Conservation (phyloP, 2,888 invertebrate genomes). For the Papilio gigon region DNA sequence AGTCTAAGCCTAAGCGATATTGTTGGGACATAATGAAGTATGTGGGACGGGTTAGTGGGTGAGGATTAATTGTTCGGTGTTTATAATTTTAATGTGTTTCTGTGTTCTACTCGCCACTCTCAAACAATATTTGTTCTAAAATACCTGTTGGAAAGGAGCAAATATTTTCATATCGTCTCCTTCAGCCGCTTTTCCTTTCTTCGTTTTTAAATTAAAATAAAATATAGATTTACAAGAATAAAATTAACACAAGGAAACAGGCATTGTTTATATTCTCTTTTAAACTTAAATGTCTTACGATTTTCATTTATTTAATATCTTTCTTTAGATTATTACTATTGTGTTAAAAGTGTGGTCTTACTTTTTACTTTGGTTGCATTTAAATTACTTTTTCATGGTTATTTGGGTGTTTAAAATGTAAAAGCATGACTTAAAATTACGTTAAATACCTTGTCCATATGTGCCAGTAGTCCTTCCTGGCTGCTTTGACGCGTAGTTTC, state of each 20-base stretch:
- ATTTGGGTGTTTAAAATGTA: background rate
- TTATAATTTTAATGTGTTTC: background rate
- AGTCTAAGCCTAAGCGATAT: background rate
- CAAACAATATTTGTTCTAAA: constrained; percentile 20
- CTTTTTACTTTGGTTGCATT: background rate
- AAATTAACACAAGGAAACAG: background rate
- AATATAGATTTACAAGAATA: constrained; percentile 33
- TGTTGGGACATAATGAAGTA: background rate
- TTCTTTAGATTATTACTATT: no score
- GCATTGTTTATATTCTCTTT: background rate
- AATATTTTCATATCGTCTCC: constrained; percentile 89
- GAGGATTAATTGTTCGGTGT: background rate
- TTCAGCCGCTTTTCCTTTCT: constrained; percentile 90
- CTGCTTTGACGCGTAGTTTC: constrained; percentile 95
- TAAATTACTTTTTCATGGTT: background rate
- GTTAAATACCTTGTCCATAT: constrained; percentile 91
- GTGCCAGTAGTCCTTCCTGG: constrained; percentile 93
- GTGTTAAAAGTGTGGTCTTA: background rate
- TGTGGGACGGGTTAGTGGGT: background rate
- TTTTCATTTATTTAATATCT: background rate
- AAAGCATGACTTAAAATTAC: background rate
- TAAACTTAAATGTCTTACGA: background rate
- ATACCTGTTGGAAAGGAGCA: constrained; percentile 92
- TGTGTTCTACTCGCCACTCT: constrained; percentile 22
- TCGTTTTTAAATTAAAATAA: constrained; percentile 58